Percentiles rank a stretch among this genome's conserved stretches.
Evolutionary conservation across 2,797 vertebrate genomes (phyloP).

Genomic region (Scleropages formosus): DNA sequence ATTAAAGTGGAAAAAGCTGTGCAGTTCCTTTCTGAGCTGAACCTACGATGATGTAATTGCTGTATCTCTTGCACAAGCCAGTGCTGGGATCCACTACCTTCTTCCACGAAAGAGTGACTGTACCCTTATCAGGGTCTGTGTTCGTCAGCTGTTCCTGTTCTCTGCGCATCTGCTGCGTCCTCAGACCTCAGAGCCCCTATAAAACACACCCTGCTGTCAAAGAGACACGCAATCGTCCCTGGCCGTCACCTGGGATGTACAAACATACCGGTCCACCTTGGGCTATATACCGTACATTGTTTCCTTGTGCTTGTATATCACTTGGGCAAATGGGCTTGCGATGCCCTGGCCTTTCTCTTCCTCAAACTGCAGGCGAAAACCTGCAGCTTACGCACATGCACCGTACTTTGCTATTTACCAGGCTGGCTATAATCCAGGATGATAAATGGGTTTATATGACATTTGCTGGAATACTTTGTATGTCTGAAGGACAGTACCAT

Average conservation of each 20-base stretch:
- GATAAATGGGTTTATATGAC: no score
- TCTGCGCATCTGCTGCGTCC: not conserved
- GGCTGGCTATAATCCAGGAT: no score
- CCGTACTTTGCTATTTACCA: no score
- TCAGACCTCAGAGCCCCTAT: not conserved
- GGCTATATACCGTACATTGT: not conserved
- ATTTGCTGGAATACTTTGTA: no score
- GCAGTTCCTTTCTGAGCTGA: not conserved
- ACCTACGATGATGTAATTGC: not conserved
- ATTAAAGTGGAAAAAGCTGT: not conserved
- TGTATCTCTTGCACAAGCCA: not conserved
- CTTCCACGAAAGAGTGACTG: not conserved
- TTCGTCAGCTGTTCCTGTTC: not conserved
- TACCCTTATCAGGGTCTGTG: not conserved
- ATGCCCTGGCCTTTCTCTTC: no score
- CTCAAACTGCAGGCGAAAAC: no score
- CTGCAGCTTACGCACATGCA: no score
- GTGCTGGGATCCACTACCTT: not conserved
- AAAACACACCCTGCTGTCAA: not conserved
- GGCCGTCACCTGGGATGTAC: not conserved
- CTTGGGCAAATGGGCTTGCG: not conserved
- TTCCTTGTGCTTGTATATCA: not conserved
- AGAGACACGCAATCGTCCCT: not conserved
- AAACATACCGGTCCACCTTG: conserved; percentile 3
- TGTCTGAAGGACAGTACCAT: no score